Evolutionary conservation across 2,113 vertebrate genomes (phyloP), one percentile per base, ranked within the genome.

Genomic region (Lathamus discolor): DNA sequence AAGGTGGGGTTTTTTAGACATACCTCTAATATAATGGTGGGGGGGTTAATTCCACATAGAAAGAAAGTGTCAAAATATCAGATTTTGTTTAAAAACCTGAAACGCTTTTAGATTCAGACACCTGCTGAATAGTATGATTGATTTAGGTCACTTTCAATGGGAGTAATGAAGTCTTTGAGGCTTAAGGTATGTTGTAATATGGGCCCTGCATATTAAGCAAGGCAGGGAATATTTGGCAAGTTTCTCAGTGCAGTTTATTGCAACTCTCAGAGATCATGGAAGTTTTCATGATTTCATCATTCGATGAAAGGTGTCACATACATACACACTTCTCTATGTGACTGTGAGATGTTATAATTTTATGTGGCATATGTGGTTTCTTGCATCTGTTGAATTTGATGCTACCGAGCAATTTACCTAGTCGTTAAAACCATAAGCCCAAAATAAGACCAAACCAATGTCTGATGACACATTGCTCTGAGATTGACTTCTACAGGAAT

Each of bases 171-270:
- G 33, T 29, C 17, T n/a, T n/a, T 63, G 52, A 67, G 31, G 18
- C 11, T 68, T 74, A 74, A 4, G 2, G 20, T 24, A 7, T 0
- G 0, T 15, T 74, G 37, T 37, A 33, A 44, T 49, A 46, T 7
- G 13, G 61, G 28, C 39, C 10, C 46, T 87, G 74, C 17, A 12
- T 17, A 5, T 77, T 78, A 41, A 5, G 6, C 43, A 75, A 63
- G 13, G 48, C 74, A 75, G 35, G 44, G 74, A 59, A 51, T 59
- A 52, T 74, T 57, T 67, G 59, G 18, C 90, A 18, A 54, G 15
- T 63, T 83, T 74, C 77, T 72, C 3, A 0, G 13, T 31, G 29
- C 31, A 41, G n/a, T 49, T 78, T 82, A 55, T 18, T 61, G 66
- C 46, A 81, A 17, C 29, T 27, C 3, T n/a, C 73, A 82, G 49